Evolutionary conservation across 2,888 invertebrate species (phyloP).

Genomic region (Polylopha cassiicola): DNA sequence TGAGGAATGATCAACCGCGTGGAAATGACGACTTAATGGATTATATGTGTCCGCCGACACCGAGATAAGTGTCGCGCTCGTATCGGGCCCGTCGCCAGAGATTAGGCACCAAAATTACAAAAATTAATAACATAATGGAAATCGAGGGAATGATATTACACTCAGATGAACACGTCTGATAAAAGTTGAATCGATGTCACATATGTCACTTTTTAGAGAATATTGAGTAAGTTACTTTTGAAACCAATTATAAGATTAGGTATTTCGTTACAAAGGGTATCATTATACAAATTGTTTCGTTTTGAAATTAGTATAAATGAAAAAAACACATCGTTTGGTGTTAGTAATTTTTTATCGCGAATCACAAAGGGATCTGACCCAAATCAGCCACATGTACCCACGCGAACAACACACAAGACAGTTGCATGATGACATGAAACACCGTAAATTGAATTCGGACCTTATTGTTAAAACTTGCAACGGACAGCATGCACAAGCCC

Average conservation of each 20-base stretch:
- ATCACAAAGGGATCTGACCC: conserved; percentile 57
- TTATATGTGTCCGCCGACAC: conserved; percentile 74
- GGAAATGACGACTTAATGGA: conserved; percentile 78
- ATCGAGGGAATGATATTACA: conserved; percentile 59
- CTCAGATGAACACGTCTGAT: conserved; percentile 50
- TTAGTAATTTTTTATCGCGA: conserved; percentile 30
- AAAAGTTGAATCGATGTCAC: conserved; percentile 43
- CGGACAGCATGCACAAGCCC: conserved; percentile 42
- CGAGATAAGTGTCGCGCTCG: conserved; percentile 72
- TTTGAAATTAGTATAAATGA: too few relatives aligned
- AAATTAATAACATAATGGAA: conserved; percentile 73
- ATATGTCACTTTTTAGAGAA: conserved; percentile 33
- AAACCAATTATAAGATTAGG: background rate
- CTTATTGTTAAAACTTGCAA: conserved; percentile 50
- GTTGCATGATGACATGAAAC: conserved; percentile 64
- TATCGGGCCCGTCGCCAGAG: conserved; percentile 64
- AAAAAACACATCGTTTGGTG: conserved; percentile 1
- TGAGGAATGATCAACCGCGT: conserved; percentile 73
- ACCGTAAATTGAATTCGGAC: conserved; percentile 65
- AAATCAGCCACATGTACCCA: conserved; percentile 57
- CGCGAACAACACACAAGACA: conserved; percentile 52
- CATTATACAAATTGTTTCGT: conserved; percentile 1
- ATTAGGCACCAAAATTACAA: conserved; percentile 70
- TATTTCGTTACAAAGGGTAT: background rate
- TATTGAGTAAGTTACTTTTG: conserved; percentile 35